Evolutionary conservation across 1,140 invertebrate species (phyloP).

Genomic region (Brachionus paranguensis): DNA sequence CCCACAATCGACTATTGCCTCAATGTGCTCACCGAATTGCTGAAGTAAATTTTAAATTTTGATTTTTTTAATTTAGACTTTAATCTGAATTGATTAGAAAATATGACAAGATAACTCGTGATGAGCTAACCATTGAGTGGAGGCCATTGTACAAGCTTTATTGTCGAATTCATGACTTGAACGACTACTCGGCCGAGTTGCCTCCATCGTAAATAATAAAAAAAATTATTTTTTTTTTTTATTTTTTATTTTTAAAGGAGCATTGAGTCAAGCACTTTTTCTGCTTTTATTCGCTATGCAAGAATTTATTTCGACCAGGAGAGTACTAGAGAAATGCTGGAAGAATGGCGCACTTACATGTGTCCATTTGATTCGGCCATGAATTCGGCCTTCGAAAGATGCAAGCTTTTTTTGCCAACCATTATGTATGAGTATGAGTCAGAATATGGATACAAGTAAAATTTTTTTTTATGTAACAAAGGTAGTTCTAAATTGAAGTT

Average conservation of each 20-base stretch:
- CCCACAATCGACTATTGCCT: constrained; percentile 66
- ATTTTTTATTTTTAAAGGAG: constrained; percentile 40
- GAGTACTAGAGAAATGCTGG: constrained; percentile 79
- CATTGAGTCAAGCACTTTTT: background rate
- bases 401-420: constrained; percentile 73
- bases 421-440: constrained; percentile 57
- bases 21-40: constrained; percentile 48
- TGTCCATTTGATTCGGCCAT: constrained; percentile 65
- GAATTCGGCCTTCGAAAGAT: constrained; percentile 60
- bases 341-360: constrained; percentile 70
- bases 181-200: constrained; percentile 59
- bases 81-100: constrained; percentile 52
- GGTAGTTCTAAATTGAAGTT: too few species aligned
- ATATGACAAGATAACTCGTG: constrained; percentile 70
- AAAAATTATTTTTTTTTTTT: background rate
- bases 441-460: constrained; percentile 62
- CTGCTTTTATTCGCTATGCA: constrained; percentile 48
- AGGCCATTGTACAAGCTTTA: constrained; percentile 71
- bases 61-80: background rate
- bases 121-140: constrained; percentile 78
- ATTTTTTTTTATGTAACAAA: background rate
- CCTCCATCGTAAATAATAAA: constrained; percentile 58
- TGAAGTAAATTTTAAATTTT: constrained; percentile 49
- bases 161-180: constrained; percentile 57
- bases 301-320: constrained; percentile 65